Base-by-base conservation (phyloP, 2,888 invertebrate genomes). In the Apotomis capreana region DNA sequence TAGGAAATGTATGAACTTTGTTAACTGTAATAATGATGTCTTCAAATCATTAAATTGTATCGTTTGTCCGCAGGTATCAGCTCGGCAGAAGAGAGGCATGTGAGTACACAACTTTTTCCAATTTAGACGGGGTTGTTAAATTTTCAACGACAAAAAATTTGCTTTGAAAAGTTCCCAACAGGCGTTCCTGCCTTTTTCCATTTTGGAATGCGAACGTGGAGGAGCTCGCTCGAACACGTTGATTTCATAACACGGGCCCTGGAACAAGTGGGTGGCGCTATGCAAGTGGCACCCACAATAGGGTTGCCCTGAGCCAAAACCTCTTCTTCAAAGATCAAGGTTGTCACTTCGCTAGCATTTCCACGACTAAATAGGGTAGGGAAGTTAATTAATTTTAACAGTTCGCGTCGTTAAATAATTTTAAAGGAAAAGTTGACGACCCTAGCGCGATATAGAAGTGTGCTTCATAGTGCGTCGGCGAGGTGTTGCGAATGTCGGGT, bases 181-280 rank as follows among this genome's bases (percentile, higher is more conserved):
- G 68, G 82, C 80, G 82, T 81, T 84, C 84, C 84, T 84, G 88
- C 88, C 26, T 87, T 88, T 89, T 91, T 90, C 88, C 89, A 90
- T 91, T 91, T 89, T 88, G 88, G 87, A 90, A 87, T 86, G 88
- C 84, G 87, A 87, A 87, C 82, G 85, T 80, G 80, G 83, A 89
- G 90, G 89, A 90, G 89, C 88, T 85, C 88, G 91, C 92, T 91
- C 89, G 88, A 91, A 91, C 92, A 91, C 92, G 92, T 90, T 92
- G 92, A 93, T 93, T 93, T 93, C 92, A 93, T 92, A 92, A 92
- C 92, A 90, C 87, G 87, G 86, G 85, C 84, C 88, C 87, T 89
- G 90, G 85, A 90, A 90, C 90, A 91, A 92, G 92, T 90, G 91
- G 92, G 92, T 88, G 91, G 91, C 85, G 90, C 88, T 88, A 89